phyloP scores from a whole-genome alignment of 1,140 invertebrate genomes.

The Cyphomyrmex costatus region DNA sequence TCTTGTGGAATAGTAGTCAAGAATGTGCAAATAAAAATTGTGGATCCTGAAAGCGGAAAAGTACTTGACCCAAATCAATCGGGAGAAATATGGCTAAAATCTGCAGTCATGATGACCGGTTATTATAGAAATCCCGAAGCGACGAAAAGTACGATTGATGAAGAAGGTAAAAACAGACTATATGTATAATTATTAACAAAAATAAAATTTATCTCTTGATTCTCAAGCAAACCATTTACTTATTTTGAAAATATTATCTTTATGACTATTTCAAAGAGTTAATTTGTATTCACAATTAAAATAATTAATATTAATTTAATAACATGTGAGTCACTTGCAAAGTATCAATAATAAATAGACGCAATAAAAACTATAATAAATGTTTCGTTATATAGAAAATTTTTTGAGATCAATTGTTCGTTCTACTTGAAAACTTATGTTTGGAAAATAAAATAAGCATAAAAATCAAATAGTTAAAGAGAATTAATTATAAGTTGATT shows the following conservation, averaged over 20 bases:
- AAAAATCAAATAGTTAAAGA: background rate
- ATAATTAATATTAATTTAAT: no score
- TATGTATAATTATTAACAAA: background rate
- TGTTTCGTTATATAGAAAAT: no score
- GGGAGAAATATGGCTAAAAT: conserved; percentile 86
- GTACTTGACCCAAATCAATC: conserved; percentile 81
- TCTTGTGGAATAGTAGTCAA: conserved; percentile 77
- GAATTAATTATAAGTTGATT: background rate
- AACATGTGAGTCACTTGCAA: no score
- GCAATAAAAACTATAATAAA: no score
- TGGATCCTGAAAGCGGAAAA: conserved; percentile 81
- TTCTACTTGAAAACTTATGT: no score
- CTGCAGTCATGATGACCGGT: conserved; percentile 82
- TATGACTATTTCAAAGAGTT: no score
- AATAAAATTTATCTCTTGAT: background rate
- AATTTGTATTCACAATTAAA: no score
- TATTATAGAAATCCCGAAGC: conserved; percentile 87
- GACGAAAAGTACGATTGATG: conserved; percentile 87
- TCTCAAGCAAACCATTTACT: no score
- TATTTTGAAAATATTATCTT: no score
- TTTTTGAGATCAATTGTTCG: no score
- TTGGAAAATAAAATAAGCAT: no score
- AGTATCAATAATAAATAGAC: no score
- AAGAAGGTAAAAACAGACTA: conserved; percentile 83
- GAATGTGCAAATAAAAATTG: conserved; percentile 80